Evolutionary conservation across 2,113 vertebrate species (phyloP).

Genomic region (Crotophaga sulcirostris): DNA sequence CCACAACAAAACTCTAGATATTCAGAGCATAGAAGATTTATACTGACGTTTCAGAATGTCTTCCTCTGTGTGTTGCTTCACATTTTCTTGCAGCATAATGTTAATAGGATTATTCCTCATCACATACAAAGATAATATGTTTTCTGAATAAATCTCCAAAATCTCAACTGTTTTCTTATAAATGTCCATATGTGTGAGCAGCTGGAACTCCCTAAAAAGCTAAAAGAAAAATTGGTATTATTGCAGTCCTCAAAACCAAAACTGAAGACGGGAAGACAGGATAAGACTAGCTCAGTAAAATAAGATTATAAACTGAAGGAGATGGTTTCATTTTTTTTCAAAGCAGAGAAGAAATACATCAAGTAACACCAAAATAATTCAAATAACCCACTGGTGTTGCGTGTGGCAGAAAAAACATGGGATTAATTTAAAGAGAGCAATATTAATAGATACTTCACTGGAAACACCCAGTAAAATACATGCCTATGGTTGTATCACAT

Average conservation of each 20-base stretch:
- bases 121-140: slow-evolving; percentile 60
- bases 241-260: not conserved
- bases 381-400: not conserved
- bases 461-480: not conserved
- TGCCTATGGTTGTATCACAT: not conserved
- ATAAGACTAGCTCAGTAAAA: not conserved
- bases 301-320: not conserved
- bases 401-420: not conserved
- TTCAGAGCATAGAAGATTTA: not conserved
- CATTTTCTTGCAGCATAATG: slow-evolving; percentile 58
- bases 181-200: slow-evolving; percentile 72
- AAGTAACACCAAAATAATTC: not conserved
- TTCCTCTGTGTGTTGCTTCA: slow-evolving; percentile 65
- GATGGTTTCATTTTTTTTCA: not conserved
- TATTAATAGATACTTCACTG: not conserved
- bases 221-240: not conserved
- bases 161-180: slow-evolving; percentile 70
- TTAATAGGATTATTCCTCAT: slow-evolving; percentile 69
- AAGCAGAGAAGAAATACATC: not conserved
- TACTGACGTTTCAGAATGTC: slow-evolving; percentile 68
- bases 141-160: slow-evolving; percentile 76
- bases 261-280: not conserved
- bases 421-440: not conserved
- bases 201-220: slow-evolving; percentile 77
- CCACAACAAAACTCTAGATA: not conserved